Evolutionary conservation across 2,797 vertebrate genomes (phyloP).

Genomic region (Lagodon rhomboides): DNA sequence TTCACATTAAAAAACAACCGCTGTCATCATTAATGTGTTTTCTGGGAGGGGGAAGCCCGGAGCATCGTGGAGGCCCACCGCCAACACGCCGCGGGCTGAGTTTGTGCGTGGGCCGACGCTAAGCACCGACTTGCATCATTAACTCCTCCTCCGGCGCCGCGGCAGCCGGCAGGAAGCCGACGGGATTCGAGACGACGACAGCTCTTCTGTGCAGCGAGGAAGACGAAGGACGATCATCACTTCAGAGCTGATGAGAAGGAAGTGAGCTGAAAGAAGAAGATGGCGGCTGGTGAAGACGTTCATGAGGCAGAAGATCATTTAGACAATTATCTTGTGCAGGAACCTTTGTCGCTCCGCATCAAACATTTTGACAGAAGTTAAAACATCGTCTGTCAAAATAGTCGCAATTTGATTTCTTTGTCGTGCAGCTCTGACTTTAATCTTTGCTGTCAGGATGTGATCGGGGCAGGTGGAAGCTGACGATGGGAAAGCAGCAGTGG

Average conservation of each 20-base stretch:
- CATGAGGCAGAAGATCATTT: too few species aligned
- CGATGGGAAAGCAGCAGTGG: too few species aligned
- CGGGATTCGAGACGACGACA: neutral
- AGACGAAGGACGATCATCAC: neutral
- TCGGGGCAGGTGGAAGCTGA: too few species aligned
- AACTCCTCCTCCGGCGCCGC: slow-evolving; percentile 54
- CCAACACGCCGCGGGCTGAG: slow-evolving; percentile 20
- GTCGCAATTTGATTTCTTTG: too few species aligned
- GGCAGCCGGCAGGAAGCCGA: slow-evolving; percentile 26
- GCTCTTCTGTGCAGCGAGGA: neutral
- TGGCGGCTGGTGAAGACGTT: too few species aligned
- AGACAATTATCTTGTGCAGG: too few species aligned
- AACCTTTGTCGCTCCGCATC: too few species aligned
- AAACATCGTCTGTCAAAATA: too few species aligned
- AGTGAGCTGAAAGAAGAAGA: too few species aligned
- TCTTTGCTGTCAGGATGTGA: too few species aligned
- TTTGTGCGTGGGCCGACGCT: slow-evolving; percentile 28
- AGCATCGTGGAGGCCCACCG: slow-evolving; percentile 10
- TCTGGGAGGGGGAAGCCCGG: slow-evolving; percentile 32
- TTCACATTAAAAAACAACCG: neutral
- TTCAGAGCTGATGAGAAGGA: neutral
- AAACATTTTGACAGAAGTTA: too few species aligned
- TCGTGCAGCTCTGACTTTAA: too few species aligned
- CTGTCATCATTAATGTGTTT: slow-evolving; percentile 3
- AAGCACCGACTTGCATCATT: slow-evolving; percentile 54